These are phyloP conservation scores for Bactericera cockerelli DNA, from an alignment of 1,140 invertebrate species.

Conservation along the genomic window DNA sequence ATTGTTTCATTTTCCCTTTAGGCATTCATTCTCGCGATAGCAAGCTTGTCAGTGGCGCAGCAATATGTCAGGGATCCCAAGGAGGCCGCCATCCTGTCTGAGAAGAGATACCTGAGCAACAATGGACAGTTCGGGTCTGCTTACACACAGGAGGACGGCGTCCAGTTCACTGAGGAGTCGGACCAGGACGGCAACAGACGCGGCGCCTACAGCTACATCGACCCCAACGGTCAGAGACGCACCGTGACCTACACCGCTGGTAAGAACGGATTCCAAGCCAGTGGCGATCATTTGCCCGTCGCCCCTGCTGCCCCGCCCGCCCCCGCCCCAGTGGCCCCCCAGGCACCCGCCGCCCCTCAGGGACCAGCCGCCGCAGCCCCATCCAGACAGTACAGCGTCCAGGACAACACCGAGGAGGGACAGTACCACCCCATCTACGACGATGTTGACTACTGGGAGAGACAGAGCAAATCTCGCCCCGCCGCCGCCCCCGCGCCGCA, in stretches of 20 bases:
- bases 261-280: constrained; percentile 59
- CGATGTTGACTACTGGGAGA: neutral
- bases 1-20: too few species aligned
- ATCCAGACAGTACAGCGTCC: neutral
- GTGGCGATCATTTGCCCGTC: constrained; percentile 59
- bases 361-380: neutral
- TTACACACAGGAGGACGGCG: constrained; percentile 75
- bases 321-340: constrained; percentile 35
- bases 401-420: neutral
- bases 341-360: constrained; percentile 18
- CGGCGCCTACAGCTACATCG: constrained; percentile 73
- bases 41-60: constrained; percentile 41
- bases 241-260: constrained; percentile 73
- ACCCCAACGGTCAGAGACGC: constrained; percentile 60
- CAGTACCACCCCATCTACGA: constrained; percentile 12
- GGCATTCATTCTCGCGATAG: constrained; percentile 39
- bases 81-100: constrained; percentile 62
- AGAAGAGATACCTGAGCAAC: constrained; percentile 58
- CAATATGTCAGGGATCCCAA: constrained; percentile 46
- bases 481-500: constrained; percentile 3
- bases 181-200: constrained; percentile 63
- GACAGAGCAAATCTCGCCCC: neutral
- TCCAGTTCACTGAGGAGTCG: constrained; percentile 73
- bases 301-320: constrained; percentile 44
- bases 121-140: constrained; percentile 69